Evolutionary conservation across 2,888 invertebrate genomes (phyloP), one percentile per base, ranked within the genome.

Genomic region (Apodemia zela): DNA sequence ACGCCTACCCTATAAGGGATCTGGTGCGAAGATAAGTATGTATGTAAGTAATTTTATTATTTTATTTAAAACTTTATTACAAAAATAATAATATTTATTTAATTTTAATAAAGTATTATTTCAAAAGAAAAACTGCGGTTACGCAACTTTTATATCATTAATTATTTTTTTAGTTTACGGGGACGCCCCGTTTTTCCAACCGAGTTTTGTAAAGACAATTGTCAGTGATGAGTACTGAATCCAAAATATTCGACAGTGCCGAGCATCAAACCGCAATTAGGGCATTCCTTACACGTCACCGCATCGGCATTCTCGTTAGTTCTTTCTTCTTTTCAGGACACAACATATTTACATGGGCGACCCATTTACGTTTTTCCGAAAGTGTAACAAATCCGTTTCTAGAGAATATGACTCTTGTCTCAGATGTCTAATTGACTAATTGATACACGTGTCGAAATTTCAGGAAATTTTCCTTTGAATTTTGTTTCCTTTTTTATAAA

Each of bases 181-280:
- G 51, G 21, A 3, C 51, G 51, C 51, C 11, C 21, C 13, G 13
- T 51, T 51, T 17, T 21, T 51, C 11, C 10, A 18, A 4, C 17
- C 13, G 18, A 51, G 0, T 21, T 11, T 10, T 18, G 21, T 11
- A 21, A 51, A 18, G 51, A 21, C 21, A 21, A 51, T 51, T 51
- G 11, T 51, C 51, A 11, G 51, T 51, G 18, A 25, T 62, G 60
- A 51, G 62, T 63, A 64, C 29, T 29, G 29, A 61, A 58, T 60
- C 64, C 66, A 64, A 65, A 68, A 63, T 62, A 63, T 64, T 69
- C 67, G 69, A 11, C 67, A 70, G 64, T 71, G 67, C 68, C 78
- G 77, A 75, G 68, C 75, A 72, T 75, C 77, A 80, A 68, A 78
- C 81, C 72, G 69, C 76, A 87, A 81, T 72, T 80, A 74, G 87